Evolutionary conservation across 2,113 vertebrate species (phyloP), one percentile per base, ranked within the genome.

Genomic region (Aramus guarauna): DNA sequence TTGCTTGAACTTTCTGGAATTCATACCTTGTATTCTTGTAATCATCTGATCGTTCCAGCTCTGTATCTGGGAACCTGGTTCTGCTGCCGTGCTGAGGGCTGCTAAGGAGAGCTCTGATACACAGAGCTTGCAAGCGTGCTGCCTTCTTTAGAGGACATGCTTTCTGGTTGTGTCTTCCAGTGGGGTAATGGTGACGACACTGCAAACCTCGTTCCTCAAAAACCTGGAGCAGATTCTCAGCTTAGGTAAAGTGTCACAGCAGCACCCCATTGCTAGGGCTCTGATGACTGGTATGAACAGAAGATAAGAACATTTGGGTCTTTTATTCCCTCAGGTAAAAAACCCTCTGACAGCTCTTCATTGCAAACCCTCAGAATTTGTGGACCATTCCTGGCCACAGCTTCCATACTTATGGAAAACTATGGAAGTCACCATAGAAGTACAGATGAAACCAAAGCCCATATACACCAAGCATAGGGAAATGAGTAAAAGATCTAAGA

Each of bases 1-100:
- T 94, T 91, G 63, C 67, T 82, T 96, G 89, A 94, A 93, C 84
- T 95, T 94, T 73, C 66, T 88, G 85, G 87, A 94, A 95, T 96
- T 92, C 88, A 92, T 95, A 78, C 36, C 37, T 85, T 50, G 15
- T 92, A 86, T 91, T 91, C 53, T 56, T 93, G 55, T 58, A 85
- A 95, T 85, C 34, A 50, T 85, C 45, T 50, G 59, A 73, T 34
- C 0, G 0, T 85, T 91, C 50, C 62, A 89, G 77, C 62, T 94
- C 80, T 82, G 48, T 53, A 73, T 47, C 18, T 83, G 30, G 74
- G 32, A 96, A 37, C 32, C n/a, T 48, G 45, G 62, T 72, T 91
- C 76, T 91, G 78, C 58, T 74, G 63, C 85, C 37, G 20, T 80
- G 39, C 34, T 53, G 29, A 48, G 22, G 22, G 32, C 47, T 92